A percentile compares a stretch with the other conserved stretches of the same genome.
Conservation (phyloP, 2,888 invertebrate genomes). For the Lasioglossum pauxillum region DNA sequence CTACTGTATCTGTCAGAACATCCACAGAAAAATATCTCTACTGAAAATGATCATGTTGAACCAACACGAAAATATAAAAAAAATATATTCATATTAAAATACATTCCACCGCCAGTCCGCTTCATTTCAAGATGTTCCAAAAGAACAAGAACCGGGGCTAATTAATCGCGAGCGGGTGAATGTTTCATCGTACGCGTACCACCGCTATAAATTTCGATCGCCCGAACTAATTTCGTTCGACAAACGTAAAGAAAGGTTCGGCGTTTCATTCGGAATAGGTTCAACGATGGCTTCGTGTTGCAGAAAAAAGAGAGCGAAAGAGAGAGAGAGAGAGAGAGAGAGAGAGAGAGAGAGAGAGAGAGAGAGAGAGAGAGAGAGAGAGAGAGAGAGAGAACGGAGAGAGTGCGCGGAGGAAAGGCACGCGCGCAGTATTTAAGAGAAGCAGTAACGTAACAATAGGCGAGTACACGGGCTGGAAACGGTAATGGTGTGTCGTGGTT, state of each 20-base stretch:
- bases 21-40: too few species aligned
- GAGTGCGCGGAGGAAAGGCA: conserved; percentile 54
- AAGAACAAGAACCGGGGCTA: background rate
- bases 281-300: conserved; percentile 12
- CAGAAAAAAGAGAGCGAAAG: background rate
- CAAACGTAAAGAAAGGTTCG: background rate
- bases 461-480: conserved; percentile 71
- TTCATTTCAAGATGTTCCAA: background rate
- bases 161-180: background rate
- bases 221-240: background rate
- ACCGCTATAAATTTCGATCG: background rate
- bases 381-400: background rate
- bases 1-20: too few species aligned
- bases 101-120: too few species aligned
- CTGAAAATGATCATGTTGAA: too few species aligned
- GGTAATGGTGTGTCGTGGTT: conserved; percentile 79
- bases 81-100: too few species aligned
- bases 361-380: background rate
- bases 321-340: background rate
- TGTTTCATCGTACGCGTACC: background rate
- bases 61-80: too few species aligned
- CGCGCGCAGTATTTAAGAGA: conserved; percentile 72
- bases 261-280: conserved; percentile 14
- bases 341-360: background rate
- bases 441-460: conserved; percentile 70